Conservation (phyloP, 2,113 vertebrate species). For the Gallinago paraguaiae region DNA sequence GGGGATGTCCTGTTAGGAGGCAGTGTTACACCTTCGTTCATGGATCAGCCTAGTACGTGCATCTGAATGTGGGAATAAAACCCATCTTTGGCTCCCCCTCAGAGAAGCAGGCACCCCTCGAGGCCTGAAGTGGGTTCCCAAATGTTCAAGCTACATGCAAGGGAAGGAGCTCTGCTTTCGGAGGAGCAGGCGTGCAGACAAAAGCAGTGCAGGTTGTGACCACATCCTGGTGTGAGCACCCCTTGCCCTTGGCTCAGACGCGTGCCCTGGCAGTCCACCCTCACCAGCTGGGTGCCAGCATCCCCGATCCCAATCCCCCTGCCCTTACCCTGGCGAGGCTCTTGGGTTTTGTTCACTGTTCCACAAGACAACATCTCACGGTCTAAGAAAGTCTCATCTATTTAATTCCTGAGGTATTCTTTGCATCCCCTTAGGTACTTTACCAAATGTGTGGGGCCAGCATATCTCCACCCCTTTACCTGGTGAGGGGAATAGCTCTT, state of each 20-base stretch:
- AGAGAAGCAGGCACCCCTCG: not conserved
- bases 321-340: not conserved
- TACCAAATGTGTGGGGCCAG: not conserved
- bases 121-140: not conserved
- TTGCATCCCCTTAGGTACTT: not conserved
- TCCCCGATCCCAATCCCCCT: fast-evolving
- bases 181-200: not conserved
- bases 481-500: not conserved
- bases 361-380: fast-evolving
- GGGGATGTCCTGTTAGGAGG: not conserved
- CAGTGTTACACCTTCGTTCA: fast-evolving
- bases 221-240: too few relatives aligned
- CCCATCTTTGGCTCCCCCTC: not conserved
- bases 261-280: not conserved
- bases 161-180: not conserved
- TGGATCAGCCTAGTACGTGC: fast-evolving
- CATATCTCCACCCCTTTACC: not conserved
- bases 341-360: not conserved
- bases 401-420: not conserved
- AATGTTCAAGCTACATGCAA: not conserved
- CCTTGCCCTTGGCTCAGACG: not conserved
- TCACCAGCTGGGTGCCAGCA: fast-evolving
- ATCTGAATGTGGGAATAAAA: not conserved
- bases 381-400: not conserved
- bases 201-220: not conserved